Evolutionary conservation across 2,888 invertebrate species (phyloP).

Genomic region (Idaea straminata): DNA sequence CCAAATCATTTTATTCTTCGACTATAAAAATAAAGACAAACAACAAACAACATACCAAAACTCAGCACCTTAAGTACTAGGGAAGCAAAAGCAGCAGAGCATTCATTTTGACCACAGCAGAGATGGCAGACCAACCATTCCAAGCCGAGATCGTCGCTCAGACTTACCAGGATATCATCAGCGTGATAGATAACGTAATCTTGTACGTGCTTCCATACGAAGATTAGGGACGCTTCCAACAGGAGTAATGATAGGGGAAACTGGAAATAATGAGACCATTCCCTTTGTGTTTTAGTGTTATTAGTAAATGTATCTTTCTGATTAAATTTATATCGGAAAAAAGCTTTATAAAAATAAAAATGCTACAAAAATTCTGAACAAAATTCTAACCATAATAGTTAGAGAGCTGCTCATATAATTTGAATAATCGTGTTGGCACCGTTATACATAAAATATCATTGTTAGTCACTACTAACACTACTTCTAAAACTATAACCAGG

Average conservation of each 20-base stretch:
- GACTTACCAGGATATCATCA: conserved; percentile 47
- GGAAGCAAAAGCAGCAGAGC: conserved; percentile 39
- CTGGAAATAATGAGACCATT: conserved; percentile 36
- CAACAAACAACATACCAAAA: conserved; percentile 38
- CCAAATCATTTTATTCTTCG: neutral
- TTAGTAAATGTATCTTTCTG: neutral
- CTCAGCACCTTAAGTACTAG: conserved; percentile 43
- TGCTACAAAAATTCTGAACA: too few relatives aligned
- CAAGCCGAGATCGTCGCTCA: conserved; percentile 38
- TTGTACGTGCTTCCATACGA: conserved; percentile 47
- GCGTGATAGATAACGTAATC: conserved; percentile 39
- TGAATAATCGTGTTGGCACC: too few relatives aligned
- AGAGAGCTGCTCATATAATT: too few relatives aligned
- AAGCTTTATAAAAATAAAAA: too few relatives aligned
- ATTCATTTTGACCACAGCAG: conserved; percentile 46
- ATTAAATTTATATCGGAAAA: too few relatives aligned
- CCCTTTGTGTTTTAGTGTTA: neutral
- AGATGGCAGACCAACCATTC: conserved; percentile 53
- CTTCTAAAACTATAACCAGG: too few relatives aligned
- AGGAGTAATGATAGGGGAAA: conserved; percentile 39
- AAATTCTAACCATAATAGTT: too few relatives aligned
- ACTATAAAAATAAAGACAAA: conserved; percentile 29
- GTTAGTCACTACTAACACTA: too few relatives aligned
- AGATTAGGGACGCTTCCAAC: conserved; percentile 45
- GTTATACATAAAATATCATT: too few relatives aligned